Base-by-base conservation (phyloP, 2,797 vertebrate genomes). In the Columba guinea region DNA sequence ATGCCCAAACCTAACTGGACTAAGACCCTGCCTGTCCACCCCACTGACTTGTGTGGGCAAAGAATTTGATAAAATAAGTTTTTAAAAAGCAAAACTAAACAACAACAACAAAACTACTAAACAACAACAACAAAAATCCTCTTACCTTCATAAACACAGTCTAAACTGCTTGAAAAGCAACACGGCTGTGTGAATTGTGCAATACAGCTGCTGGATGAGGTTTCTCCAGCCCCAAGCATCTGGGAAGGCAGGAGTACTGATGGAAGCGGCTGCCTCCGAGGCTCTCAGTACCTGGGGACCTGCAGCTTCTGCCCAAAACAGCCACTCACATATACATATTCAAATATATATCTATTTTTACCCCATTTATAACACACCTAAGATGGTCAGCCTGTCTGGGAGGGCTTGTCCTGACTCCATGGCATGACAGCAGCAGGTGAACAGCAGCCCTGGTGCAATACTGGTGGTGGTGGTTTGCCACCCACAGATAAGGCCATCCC, bases 381-480 rank as follows among this genome's bases (percentile, higher is more conserved):
- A 52, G 74, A 68, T 90, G 65, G 7, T 15, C 3, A 8, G 34
- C 14, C 39, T 71, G 12, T 16, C 27, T 58, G 10, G 26, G 15
- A 58, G 11, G 11, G 35, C 60, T 86, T 71, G 49, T 62, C 49
- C 62, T 39, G n/a, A 49, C 44, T 41, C 41, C 34, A 7, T 0
- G 0, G 56, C 78, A 70, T 0, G 0, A 46, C 3, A 1, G 69
- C 28, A 77, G 39, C 22, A 30, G 64, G 46, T 4, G 10, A 49
- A 48, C 16, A 7, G 55, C 24, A 89, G 55, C 23, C 34, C 32
- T 24, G 20, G 26, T 48, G 32, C 15, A 41, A 48, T 17, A 8
- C 11, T 37, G 16, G 15, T 32, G 13, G 83, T 12, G 30, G 56
- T 1, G 3, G 44, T 27, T 71, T 49, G 52, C 59, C 22, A 24